Evolutionary conservation across 2,888 invertebrate species (phyloP), one percentile per base, ranked within the genome.

Genomic region (Orthosia gothica): DNA sequence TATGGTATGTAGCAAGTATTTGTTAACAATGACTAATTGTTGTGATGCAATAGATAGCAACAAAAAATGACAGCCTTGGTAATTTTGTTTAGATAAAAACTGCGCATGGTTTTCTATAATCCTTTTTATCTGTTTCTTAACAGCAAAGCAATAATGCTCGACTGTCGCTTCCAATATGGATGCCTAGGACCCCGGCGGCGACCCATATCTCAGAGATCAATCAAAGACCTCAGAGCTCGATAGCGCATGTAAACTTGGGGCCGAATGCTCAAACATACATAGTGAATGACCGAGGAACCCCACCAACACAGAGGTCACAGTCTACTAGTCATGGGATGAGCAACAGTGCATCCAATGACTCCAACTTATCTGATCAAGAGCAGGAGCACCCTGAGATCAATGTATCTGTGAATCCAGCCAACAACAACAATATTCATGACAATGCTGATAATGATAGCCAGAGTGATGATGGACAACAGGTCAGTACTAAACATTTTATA

Each of bases 391-490:
- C 90, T 1, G 96, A 96, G 73, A 94, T 95, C 66, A 95, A 95
- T 89, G 92, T 93, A 7, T 95, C 96, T 0, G 94, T 95, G 40
- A 96, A 96, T 84, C 95, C 96, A 0, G 92, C 95, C 4, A 96
- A 96, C 80, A 96, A 96, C 76, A 96, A 96, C 80, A 96, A 96
- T 80, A 95, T 95, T 70, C 93, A 95, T 91, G 95, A 96, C 76
- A 95, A 94, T 88, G 92, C 91, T 45, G 96, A 96, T 79, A 95
- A 95, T 91, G 96, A 96, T 50, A 96, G 95, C 74, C 94, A 95
- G 81, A 96, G 96, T 91, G 96, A 96, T 73, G 96, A 96, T 90
- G 95, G 95, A 13, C 95, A 94, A 79, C 95, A 95, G 95, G 96
- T 96, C 82, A 83, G 83, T 70, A 40, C 13, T 9, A 45, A 20